phyloP scores from a whole-genome alignment of 2,888 invertebrate genomes.

The Synergus japonicus region DNA sequence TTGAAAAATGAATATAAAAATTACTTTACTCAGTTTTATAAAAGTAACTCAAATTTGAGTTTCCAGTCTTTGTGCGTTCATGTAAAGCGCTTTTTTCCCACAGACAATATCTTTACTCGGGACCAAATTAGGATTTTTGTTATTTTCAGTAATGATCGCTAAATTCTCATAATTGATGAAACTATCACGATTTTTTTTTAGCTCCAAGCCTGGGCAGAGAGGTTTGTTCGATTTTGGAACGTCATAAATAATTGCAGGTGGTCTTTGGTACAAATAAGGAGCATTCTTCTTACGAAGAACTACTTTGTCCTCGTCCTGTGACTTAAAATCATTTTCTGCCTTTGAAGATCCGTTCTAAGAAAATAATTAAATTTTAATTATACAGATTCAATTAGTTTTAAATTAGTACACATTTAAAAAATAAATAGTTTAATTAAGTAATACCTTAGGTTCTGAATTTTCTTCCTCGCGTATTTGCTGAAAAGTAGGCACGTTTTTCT shows the following conservation, averaged over 20 bases:
- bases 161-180: not conserved
- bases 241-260: conserved; percentile 44
- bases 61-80: conserved; percentile 11
- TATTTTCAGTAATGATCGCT: not conserved
- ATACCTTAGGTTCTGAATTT: not conserved
- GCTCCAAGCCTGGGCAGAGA: not conserved
- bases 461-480: not conserved
- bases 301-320: not conserved
- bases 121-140: not conserved
- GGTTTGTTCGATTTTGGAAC: conserved; percentile 43
- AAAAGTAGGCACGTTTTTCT: conserved; percentile 28
- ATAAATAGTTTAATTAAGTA: not conserved
- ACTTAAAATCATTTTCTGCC: not conserved
- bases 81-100: conserved; percentile 35
- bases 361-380: not conserved
- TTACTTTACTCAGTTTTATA: not conserved
- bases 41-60: not conserved
- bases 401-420: too few species aligned
- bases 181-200: not conserved
- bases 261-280: conserved; percentile 14
- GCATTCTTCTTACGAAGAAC: not conserved
- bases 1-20: not conserved
- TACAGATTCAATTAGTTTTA: not conserved
- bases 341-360: not conserved
- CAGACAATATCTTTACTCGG: conserved; percentile 27